Evolutionary conservation across 2,888 invertebrate species (phyloP).

Genomic region (Polyploca ridens): DNA sequence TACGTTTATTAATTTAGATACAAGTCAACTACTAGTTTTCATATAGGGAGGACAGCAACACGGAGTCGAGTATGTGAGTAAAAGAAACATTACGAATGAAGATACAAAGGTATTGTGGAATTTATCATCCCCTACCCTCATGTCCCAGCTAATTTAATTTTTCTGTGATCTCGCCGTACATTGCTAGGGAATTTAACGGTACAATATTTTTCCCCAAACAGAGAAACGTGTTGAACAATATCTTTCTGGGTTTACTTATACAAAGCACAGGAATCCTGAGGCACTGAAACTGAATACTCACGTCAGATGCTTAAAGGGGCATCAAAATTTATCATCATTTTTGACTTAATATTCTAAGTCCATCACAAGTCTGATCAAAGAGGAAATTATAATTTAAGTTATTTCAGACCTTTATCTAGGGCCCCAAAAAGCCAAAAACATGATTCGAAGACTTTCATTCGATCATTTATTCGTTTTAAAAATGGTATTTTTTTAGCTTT

Average conservation of each 20-base stretch:
- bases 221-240: neutral
- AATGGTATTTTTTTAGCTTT: too few species aligned
- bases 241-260: neutral
- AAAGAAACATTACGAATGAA: slow-evolving; percentile 49
- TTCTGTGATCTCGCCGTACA: slow-evolving; percentile 32
- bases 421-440: too few species aligned
- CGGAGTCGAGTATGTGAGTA: slow-evolving; percentile 33
- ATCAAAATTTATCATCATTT: too few species aligned
- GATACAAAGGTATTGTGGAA: slow-evolving; percentile 35
- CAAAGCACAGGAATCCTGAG: neutral
- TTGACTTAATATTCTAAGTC: too few species aligned
- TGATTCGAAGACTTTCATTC: too few species aligned
- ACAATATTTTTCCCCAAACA: slow-evolving; percentile 20
- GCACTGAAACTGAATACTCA: neutral
- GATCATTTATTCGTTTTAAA: too few species aligned
- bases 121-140: slow-evolving; percentile 35
- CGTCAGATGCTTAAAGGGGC: neutral
- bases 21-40: too few species aligned
- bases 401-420: too few species aligned
- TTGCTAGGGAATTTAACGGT: slow-evolving; percentile 23
- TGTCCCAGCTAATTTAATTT: slow-evolving; percentile 39
- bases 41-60: neutral
- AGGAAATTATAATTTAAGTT: too few species aligned
- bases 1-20: too few species aligned
- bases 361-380: too few species aligned